phyloP scores from a whole-genome alignment of 2,113 vertebrate genomes.

The Trematocara marginatum region DNA sequence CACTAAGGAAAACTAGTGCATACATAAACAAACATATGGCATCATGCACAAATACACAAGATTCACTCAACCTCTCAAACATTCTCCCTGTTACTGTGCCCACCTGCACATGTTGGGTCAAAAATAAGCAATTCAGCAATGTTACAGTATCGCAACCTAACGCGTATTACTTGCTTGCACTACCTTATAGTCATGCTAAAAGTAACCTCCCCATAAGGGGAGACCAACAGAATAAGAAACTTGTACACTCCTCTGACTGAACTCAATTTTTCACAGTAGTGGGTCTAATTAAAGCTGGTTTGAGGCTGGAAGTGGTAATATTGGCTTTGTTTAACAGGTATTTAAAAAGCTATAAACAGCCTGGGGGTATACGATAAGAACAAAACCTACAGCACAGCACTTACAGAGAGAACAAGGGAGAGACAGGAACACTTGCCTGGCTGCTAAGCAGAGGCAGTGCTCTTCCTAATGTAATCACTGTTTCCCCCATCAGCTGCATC shows the following conservation, averaged over 20 bases:
- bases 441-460: constrained; percentile 52
- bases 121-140: constrained; percentile 28
- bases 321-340: constrained; percentile 56
- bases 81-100: neutral
- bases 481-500: constrained; percentile 60
- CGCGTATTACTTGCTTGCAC: neutral
- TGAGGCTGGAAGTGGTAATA: constrained; percentile 45
- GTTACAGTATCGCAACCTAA: neutral
- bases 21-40: constrained; percentile 4
- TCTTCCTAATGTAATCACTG: constrained; percentile 70
- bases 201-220: neutral
- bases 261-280: constrained; percentile 44
- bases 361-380: constrained; percentile 46
- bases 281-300: constrained; percentile 52
- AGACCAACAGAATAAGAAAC: neutral
- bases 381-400: constrained; percentile 49
- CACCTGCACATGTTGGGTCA: constrained; percentile 21
- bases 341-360: constrained; percentile 55
- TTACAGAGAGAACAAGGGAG: constrained; percentile 7
- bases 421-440: constrained; percentile 1
- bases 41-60: neutral
- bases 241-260: constrained; percentile 13
- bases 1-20: neutral
- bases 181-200: neutral
- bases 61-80: neutral